phyloP scores from a whole-genome alignment of 2,888 invertebrate genomes.

The Spicauda simplicius region DNA sequence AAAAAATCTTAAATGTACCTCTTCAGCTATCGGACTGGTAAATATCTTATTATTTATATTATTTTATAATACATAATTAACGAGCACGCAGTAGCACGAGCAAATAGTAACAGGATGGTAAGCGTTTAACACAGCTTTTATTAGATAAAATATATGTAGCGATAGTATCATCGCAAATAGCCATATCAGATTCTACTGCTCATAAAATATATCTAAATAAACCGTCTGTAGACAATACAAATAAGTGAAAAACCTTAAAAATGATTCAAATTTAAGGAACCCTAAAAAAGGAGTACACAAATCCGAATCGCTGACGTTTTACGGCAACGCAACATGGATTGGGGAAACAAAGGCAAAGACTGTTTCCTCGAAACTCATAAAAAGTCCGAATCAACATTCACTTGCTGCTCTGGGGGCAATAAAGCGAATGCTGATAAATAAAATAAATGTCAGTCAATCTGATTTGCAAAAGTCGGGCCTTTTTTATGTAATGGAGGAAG shows the following conservation, averaged over 20 bases:
- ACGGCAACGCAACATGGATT: constrained; percentile 18
- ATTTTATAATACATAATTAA: no score
- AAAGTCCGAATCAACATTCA: constrained; percentile 28
- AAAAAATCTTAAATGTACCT: constrained; percentile 25
- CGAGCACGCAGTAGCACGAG: no score
- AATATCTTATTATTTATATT: no score
- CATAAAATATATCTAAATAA: no score
- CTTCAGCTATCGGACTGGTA: no score
- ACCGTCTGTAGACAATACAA: no score
- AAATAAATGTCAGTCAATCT: constrained; percentile 28
- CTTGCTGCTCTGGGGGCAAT: constrained; percentile 14
- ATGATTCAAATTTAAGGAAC: not conserved
- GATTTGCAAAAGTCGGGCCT: constrained; percentile 10
- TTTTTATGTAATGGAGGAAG: not conserved
- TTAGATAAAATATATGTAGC: no score
- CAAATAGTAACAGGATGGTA: no score
- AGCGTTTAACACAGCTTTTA: no score
- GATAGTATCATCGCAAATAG: no score
- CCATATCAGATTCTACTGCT: no score
- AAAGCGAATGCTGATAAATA: constrained; percentile 30
- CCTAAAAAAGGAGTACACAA: constrained; percentile 11
- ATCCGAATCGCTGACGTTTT: constrained; percentile 30
- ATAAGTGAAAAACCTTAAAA: no score
- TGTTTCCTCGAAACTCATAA: constrained; percentile 17
- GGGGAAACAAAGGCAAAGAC: constrained; percentile 13